These are phyloP conservation scores for Corythornis madagascariensis DNA, from an alignment of 2,113 vertebrate species.

Conservation along the genomic window DNA sequence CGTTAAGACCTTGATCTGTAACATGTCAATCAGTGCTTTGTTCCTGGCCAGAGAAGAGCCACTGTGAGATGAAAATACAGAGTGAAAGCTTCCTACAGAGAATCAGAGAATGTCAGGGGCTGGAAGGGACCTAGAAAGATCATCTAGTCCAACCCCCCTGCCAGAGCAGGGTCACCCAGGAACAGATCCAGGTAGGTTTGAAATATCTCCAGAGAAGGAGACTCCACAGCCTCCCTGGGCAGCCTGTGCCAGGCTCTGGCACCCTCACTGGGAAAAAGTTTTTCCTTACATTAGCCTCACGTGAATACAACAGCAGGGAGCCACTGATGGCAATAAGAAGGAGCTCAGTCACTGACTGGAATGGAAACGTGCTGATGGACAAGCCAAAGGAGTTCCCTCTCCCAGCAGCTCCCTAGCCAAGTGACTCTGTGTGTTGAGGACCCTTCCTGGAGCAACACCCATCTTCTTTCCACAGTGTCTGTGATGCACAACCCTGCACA, in stretches of 20 bases:
- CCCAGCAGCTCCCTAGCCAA: background rate
- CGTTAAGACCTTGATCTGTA: background rate
- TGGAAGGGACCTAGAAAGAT: too few relatives aligned
- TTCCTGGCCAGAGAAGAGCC: background rate
- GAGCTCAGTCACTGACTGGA: background rate
- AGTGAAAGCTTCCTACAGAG: background rate
- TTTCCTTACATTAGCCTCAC: too few relatives aligned
- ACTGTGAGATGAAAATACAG: background rate
- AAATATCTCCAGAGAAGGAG: too few relatives aligned
- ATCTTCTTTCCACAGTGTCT: background rate
- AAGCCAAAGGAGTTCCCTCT: background rate
- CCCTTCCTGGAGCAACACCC: background rate
- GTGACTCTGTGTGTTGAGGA: too few relatives aligned
- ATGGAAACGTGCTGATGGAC: background rate
- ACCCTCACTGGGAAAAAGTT: too few relatives aligned
- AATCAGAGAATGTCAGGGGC: too few relatives aligned
- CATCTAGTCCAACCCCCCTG: too few relatives aligned
- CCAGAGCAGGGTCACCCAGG: too few relatives aligned
- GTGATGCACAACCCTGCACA: background rate
- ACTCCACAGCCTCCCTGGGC: too few relatives aligned
- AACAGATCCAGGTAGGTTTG: too few relatives aligned
- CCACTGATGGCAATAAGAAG: background rate
- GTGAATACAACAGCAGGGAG: background rate
- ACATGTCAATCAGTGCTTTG: background rate
- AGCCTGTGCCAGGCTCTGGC: too few relatives aligned